A percentile compares a stretch with the other conserved stretches of the same genome.
phyloP scores from a whole-genome alignment of 1,140 invertebrate species.

The Protaetia brevitarsis region DNA sequence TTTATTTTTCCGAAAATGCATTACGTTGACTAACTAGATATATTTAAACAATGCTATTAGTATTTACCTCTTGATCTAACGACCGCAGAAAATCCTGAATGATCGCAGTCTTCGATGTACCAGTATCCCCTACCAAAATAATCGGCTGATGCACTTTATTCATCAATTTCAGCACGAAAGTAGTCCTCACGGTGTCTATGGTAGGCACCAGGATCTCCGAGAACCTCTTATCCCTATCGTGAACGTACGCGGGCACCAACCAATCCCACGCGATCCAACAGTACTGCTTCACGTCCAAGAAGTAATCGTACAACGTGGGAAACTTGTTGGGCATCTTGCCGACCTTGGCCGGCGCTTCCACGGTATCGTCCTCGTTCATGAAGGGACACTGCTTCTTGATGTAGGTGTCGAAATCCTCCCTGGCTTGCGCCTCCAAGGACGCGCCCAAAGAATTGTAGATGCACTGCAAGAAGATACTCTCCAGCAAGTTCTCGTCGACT shows the following conservation, averaged over 20 bases:
- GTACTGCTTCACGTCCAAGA: constrained; percentile 64
- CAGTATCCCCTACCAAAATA: constrained; percentile 82
- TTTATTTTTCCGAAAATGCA: too few species aligned
- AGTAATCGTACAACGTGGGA: constrained; percentile 77
- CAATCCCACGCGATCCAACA: constrained; percentile 85
- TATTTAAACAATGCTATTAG: too few species aligned
- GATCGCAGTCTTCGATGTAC: constrained; percentile 88
- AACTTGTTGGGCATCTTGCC: constrained; percentile 66
- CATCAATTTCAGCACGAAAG: constrained; percentile 76
- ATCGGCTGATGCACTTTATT: constrained; percentile 73
- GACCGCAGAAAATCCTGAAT: constrained; percentile 75
- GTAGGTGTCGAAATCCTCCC: constrained; percentile 72
- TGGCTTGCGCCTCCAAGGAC: constrained; percentile 64
- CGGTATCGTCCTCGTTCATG: constrained; percentile 61
- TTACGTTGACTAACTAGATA: too few species aligned
- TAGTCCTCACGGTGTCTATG: constrained; percentile 75
- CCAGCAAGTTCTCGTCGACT: constrained; percentile 56
- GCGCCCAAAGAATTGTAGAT: constrained; percentile 85
- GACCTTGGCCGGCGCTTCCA: constrained; percentile 61
- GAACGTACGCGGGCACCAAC: constrained; percentile 71
- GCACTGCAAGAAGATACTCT: constrained; percentile 72
- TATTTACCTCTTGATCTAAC: constrained; percentile 62
- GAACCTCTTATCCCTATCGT: constrained; percentile 67
- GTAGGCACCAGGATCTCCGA: constrained; percentile 86
- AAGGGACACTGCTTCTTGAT: constrained; percentile 74